phyloP scores from a whole-genome alignment of 2,888 invertebrate genomes.

The Liposcelis brunnea region DNA sequence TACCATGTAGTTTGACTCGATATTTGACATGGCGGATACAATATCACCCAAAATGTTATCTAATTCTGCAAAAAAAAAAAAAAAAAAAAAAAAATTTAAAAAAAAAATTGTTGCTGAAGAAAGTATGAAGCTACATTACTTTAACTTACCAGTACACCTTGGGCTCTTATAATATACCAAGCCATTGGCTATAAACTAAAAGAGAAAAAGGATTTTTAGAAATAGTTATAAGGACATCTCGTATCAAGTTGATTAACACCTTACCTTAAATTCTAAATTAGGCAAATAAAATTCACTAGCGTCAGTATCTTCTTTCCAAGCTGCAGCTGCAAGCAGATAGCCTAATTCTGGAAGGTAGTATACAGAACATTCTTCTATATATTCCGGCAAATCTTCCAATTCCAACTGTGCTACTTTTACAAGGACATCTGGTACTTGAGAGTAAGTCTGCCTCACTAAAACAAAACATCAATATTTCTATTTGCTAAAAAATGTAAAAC shows the following conservation, averaged over 20 bases:
- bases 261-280: conserved; percentile 54
- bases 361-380: conserved; percentile 47
- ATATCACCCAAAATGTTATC: conserved; percentile 64
- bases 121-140: neutral
- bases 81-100: neutral
- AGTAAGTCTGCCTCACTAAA: conserved; percentile 49
- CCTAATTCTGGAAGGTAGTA: conserved; percentile 60
- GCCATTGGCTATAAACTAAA: conserved; percentile 15
- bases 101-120: too few species aligned
- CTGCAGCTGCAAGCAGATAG: conserved; percentile 57
- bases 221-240: conserved; percentile 1
- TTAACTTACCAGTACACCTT: conserved; percentile 1
- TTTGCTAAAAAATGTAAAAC: conserved; percentile 1
- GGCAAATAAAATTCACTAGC: conserved; percentile 40
- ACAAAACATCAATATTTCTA: too few species aligned
- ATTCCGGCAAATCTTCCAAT: conserved; percentile 43
- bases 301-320: conserved; percentile 38
- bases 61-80: conserved; percentile 35
- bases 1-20: conserved; percentile 62
- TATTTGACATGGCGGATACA: conserved; percentile 57
- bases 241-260: too few species aligned
- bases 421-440: conserved; percentile 52
- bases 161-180: conserved; percentile 3
- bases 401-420: conserved; percentile 54
- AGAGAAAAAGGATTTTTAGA: conserved; percentile 1